These are phyloP conservation scores for Littorina saxatilis DNA, from an alignment of 1,140 invertebrate species.

Conservation along the genomic window DNA sequence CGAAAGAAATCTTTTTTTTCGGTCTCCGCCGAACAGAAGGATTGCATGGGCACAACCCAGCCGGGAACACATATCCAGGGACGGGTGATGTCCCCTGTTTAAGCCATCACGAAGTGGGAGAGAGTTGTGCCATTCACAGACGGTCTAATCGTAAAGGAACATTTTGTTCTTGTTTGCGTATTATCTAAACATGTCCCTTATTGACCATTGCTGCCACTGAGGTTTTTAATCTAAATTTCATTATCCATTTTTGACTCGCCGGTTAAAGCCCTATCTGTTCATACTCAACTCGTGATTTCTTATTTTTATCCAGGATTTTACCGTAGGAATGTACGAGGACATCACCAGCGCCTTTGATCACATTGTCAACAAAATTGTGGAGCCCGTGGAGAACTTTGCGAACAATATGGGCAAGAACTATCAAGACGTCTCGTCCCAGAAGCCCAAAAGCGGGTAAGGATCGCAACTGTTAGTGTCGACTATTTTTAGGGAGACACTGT, in stretches of 20 bases:
- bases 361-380: constrained; percentile 24
- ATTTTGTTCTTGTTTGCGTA: too few relatives aligned
- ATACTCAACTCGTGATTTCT: not conserved
- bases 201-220: not conserved
- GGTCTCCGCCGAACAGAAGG: too few relatives aligned
- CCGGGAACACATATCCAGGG: too few relatives aligned
- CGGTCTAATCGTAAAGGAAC: too few relatives aligned
- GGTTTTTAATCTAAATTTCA: not conserved
- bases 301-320: constrained; percentile 17
- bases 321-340: constrained; percentile 13
- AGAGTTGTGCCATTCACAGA: too few relatives aligned
- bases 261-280: not conserved
- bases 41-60: too few relatives aligned
- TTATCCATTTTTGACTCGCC: not conserved
- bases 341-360: constrained; percentile 31
- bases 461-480: not conserved
- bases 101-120: too few relatives aligned
- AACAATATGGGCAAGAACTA: constrained; percentile 1
- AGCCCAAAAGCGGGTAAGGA: constrained; percentile 1
- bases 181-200: too few relatives aligned
- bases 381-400: constrained; percentile 26
- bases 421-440: not conserved
- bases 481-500: not conserved
- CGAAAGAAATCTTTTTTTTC: too few relatives aligned
- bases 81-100: too few relatives aligned